These are phyloP conservation scores for Xenops minutus DNA, from an alignment of 2,797 vertebrate species.

Conservation along the genomic window DNA sequence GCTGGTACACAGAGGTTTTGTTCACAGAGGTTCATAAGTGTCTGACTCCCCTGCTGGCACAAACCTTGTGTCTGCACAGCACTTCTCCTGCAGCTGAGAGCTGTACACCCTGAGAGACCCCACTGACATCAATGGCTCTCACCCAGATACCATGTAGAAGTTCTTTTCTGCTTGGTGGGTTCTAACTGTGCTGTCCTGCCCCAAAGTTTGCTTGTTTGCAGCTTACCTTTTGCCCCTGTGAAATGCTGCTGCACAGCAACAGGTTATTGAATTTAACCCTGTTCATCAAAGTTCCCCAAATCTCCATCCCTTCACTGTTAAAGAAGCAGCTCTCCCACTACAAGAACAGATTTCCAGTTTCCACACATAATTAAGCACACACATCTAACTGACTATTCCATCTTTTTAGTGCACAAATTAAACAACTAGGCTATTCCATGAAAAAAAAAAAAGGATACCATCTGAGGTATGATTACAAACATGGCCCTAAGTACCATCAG, in stretches of 20 bases:
- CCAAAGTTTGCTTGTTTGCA: not conserved
- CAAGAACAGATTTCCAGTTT: not conserved
- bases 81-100: not conserved
- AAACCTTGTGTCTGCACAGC: not conserved
- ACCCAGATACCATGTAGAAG: not conserved
- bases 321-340: not conserved
- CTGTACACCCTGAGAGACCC: not conserved
- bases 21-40: not conserved
- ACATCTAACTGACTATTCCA: not conserved
- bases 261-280: not conserved
- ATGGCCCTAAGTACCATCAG: not conserved
- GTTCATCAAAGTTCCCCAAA: not conserved
- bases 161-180: not conserved
- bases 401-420: not conserved
- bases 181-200: not conserved
- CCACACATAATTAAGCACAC: not conserved
- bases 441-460: not conserved
- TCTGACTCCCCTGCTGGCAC: not conserved
- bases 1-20: not conserved
- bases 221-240: not conserved
- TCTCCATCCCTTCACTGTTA: not conserved
- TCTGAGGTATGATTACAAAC: not conserved
- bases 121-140: not conserved
- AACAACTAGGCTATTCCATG: not conserved
- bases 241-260: not conserved